Percentiles rank a stretch among this genome's conserved stretches.
These are phyloP conservation scores for Nasonia giraulti DNA, from an alignment of 1,140 invertebrate genomes.

Conservation along the genomic window DNA sequence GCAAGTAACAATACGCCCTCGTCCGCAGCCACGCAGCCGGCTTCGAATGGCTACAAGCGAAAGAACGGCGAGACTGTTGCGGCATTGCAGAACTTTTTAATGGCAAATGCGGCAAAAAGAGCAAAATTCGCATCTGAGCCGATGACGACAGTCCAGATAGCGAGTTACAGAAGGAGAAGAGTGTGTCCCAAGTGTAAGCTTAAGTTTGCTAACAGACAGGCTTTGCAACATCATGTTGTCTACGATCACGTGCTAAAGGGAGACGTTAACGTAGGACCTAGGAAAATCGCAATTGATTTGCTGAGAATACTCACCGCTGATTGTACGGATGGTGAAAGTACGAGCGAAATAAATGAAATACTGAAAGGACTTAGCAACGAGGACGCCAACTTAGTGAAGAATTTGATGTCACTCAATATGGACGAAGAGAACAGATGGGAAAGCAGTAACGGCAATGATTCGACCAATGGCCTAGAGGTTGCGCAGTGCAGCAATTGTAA, in stretches of 20 bases:
- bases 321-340: neutral
- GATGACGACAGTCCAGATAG: neutral
- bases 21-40: neutral
- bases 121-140: neutral
- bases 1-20: neutral
- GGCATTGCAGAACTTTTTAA: neutral
- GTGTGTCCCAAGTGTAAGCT: constrained; percentile 39
- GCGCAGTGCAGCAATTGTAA: constrained; percentile 34
- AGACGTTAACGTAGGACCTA: constrained; percentile 7
- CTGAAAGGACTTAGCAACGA: neutral
- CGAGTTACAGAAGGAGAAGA: neutral
- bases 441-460: neutral
- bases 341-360: neutral
- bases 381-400: neutral
- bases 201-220: constrained; percentile 10
- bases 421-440: constrained; percentile 16
- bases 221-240: constrained; percentile 39
- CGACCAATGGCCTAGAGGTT: neutral
- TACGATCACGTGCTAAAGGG: constrained; percentile 28
- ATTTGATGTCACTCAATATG: neutral
- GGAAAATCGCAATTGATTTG: constrained; percentile 12
- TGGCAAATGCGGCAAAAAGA: neutral
- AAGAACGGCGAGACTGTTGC: neutral
- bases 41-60: constrained; percentile 34
- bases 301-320: constrained; percentile 1